These are phyloP conservation scores for Bombus breviceps DNA, from an alignment of 1,140 invertebrate genomes.

Conservation along the genomic window DNA sequence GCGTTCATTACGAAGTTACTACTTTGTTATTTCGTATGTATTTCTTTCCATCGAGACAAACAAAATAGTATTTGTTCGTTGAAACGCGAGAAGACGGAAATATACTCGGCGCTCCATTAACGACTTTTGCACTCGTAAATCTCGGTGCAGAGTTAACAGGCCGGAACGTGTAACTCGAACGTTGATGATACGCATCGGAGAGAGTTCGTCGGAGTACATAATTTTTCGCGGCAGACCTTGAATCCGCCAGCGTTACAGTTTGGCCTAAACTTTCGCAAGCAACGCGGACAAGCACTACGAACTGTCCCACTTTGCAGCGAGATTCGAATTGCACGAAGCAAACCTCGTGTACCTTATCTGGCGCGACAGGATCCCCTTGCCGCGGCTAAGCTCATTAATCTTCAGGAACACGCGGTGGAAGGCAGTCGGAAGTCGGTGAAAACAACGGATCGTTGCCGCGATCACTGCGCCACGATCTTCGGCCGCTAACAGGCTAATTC, in stretches of 20 bases:
- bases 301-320: not conserved
- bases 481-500: slow-evolving; percentile 26
- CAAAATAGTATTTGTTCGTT: not conserved
- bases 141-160: not conserved
- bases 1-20: too few relatives aligned
- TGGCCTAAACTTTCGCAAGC: not conserved
- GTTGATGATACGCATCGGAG: not conserved
- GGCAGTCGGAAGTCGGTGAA: slow-evolving; percentile 16
- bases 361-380: not conserved
- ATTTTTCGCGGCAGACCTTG: not conserved
- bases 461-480: slow-evolving; percentile 13
- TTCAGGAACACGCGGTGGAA: not conserved
- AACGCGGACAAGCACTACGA: too few relatives aligned
- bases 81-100: too few relatives aligned
- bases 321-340: not conserved
- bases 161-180: too few relatives aligned
- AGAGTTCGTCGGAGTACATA: not conserved
- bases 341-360: not conserved
- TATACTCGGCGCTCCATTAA: too few relatives aligned
- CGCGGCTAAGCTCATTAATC: slow-evolving; percentile 20
- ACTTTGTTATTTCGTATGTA: too few relatives aligned
- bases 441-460: not conserved
- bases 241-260: not conserved
- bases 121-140: not conserved
- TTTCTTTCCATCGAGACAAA: not conserved